A percentile compares a stretch with the other conserved stretches of the same genome.
These are phyloP conservation scores for Dicyrtomina minuta DNA, from an alignment of 2,888 invertebrate genomes.

Conservation along the genomic window DNA sequence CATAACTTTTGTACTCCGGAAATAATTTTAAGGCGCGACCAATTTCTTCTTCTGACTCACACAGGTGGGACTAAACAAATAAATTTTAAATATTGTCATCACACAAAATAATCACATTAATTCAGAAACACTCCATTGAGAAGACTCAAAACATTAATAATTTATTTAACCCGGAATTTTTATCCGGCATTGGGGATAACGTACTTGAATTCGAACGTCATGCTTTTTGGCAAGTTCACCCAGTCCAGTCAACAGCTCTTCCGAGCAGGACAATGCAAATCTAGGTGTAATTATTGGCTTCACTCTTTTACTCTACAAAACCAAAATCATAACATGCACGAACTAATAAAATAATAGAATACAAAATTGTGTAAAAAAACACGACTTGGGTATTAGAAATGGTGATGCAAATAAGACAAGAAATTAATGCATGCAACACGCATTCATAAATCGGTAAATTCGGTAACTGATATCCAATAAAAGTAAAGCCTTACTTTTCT, in stretches of 20 bases:
- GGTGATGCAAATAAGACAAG: background rate
- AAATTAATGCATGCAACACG: background rate
- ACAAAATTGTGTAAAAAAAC: background rate
- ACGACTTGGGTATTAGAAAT: background rate
- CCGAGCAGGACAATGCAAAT: conserved; percentile 78
- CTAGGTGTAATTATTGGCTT: conserved; percentile 77
- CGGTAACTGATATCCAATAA: background rate
- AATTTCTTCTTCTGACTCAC: conserved; percentile 76
- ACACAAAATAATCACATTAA: conserved; percentile 1
- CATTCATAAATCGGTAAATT: background rate
- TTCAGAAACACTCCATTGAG: background rate
- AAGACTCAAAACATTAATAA: too few species aligned
- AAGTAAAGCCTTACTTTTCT: conserved; percentile 54
- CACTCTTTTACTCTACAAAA: conserved; percentile 67
- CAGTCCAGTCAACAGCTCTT: conserved; percentile 68
- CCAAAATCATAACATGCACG: background rate
- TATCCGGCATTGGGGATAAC: too few species aligned
- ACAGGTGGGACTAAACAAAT: conserved; percentile 77
- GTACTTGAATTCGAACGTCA: conserved; percentile 74
- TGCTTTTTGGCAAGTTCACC: conserved; percentile 68
- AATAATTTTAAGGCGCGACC: conserved; percentile 64
- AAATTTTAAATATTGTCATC: too few species aligned
- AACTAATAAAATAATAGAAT: conserved; percentile 1
- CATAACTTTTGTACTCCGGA: conserved; percentile 65
- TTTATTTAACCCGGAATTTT: too few species aligned